Percentiles rank a stretch among this genome's conserved stretches.
Evolutionary conservation across 2,797 vertebrate species (phyloP).

Genomic region (Anolis apletophallus): DNA sequence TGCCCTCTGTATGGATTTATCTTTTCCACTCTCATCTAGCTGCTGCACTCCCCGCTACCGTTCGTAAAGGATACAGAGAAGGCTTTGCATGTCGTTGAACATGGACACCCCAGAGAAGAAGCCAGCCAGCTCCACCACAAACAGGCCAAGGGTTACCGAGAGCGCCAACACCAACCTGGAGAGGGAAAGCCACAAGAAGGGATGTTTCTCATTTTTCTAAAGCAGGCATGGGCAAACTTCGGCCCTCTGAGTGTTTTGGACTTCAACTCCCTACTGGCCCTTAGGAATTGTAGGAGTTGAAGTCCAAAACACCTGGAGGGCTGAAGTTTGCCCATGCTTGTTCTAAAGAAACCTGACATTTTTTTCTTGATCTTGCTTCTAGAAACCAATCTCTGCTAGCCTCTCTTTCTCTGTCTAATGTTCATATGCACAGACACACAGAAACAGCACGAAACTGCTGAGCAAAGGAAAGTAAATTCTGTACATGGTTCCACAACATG

Average conservation of each 20-base stretch:
- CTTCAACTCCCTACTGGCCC: no score
- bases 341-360: not conserved
- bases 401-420: not conserved
- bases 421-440: not conserved
- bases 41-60: not conserved
- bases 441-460: not conserved
- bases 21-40: not conserved
- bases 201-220: not conserved
- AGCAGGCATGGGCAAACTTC: no score
- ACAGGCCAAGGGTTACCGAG: constrained; percentile 86
- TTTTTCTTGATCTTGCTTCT: not conserved
- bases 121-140: constrained; percentile 86
- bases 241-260: no score
- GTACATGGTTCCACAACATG: not conserved
- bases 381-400: no score
- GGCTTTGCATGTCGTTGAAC: constrained; percentile 88
- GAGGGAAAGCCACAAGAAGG: not conserved
- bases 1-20: not conserved
- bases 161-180: constrained; percentile 86
- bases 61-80: constrained; percentile 89
- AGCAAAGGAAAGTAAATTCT: not conserved
- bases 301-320: no score
- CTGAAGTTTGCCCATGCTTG: no score
- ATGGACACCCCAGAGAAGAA: constrained; percentile 93
- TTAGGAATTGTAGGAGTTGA: no score